Base-by-base conservation (phyloP, 2,113 vertebrate genomes). In the Oreochromis aureus region DNA sequence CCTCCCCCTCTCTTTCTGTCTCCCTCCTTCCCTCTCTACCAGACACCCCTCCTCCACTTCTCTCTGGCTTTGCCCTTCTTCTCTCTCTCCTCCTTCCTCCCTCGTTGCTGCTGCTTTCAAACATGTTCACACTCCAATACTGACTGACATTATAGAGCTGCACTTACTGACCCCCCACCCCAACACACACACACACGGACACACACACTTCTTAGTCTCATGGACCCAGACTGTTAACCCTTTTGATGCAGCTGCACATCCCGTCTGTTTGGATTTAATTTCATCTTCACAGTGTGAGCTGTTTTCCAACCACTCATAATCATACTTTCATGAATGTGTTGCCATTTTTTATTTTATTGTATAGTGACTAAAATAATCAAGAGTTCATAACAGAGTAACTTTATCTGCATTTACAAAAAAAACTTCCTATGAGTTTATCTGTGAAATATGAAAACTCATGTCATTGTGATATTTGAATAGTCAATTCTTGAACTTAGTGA, bases 81-180 rank as follows among this genome's bases (percentile, higher is more conserved):
- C 19, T 44, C 88, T 85, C 76, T 93, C 91, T 91, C 85, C 91
- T 89, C 81, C 82, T 76, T 16, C 56, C 80, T 87, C 87, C 82
- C 51, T 83, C 66, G 30, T 58, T 83, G 71, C 83, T 91, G 89
- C 89, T 90, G 91, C 94, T 93, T 95, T 93, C 93, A 94, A 93
- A 94, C 91, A 94, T 94, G 94, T 95, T 96, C 94, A 94, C 95
- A 94, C 93, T 87, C 84, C 76, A 87, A 89, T 86, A 89, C 92
- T 86, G 85, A 87, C 81, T 91, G 89, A 93, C 91, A 92, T 95
- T 95, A 93, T 93, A 86, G 95, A 94, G 87, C 86, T 87, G 87
- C 89, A 92, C 90, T 91, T 82, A 86, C 69, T 86, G 82, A 89
- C 85, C 80, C 66, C 32, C 13, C 54, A 16, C 39, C 22, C 59